Percentiles rank a stretch among this genome's conserved stretches.
These are phyloP conservation scores for Tortrix viridana DNA, from an alignment of 2,888 invertebrate genomes.

Conservation along the genomic window DNA sequence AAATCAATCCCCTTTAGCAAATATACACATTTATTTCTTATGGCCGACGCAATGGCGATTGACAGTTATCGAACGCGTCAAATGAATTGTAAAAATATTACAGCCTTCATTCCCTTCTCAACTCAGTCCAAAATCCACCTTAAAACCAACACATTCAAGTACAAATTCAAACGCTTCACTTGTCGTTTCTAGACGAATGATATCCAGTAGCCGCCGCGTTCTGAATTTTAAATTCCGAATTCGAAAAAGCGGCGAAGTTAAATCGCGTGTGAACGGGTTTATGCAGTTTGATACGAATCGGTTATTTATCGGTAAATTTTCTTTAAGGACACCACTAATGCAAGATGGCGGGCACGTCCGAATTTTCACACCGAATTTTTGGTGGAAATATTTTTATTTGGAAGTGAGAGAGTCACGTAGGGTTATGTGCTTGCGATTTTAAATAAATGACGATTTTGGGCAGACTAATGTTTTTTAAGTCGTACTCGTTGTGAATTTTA, in stretches of 20 bases:
- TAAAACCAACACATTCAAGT: constrained; percentile 40
- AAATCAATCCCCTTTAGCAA: constrained; percentile 62
- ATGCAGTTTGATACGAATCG: constrained; percentile 70
- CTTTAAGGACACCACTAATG: constrained; percentile 59
- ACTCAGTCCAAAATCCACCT: constrained; percentile 39
- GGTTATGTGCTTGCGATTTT: background rate
- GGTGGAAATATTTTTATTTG: constrained; percentile 52
- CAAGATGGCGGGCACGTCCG: constrained; percentile 63
- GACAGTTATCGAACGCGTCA: constrained; percentile 73
- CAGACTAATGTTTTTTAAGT: too few relatives aligned
- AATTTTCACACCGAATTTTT: constrained; percentile 59
- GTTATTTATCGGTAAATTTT: constrained; percentile 68
- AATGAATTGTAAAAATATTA: constrained; percentile 63
- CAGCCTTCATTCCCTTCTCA: constrained; percentile 43
- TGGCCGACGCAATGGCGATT: constrained; percentile 59
- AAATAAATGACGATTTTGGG: too few relatives aligned
- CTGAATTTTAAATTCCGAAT: constrained; percentile 73
- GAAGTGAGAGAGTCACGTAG: constrained; percentile 25
- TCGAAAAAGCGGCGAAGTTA: constrained; percentile 72
- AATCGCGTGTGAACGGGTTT: constrained; percentile 71
- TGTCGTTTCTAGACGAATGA: constrained; percentile 60
- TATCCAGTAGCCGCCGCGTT: constrained; percentile 67
- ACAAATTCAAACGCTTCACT: constrained; percentile 25
- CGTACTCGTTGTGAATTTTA: too few relatives aligned
- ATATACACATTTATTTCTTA: constrained; percentile 71